Base-by-base conservation (phyloP, 2,797 vertebrate genomes). In the Cottoperca gobio region DNA sequence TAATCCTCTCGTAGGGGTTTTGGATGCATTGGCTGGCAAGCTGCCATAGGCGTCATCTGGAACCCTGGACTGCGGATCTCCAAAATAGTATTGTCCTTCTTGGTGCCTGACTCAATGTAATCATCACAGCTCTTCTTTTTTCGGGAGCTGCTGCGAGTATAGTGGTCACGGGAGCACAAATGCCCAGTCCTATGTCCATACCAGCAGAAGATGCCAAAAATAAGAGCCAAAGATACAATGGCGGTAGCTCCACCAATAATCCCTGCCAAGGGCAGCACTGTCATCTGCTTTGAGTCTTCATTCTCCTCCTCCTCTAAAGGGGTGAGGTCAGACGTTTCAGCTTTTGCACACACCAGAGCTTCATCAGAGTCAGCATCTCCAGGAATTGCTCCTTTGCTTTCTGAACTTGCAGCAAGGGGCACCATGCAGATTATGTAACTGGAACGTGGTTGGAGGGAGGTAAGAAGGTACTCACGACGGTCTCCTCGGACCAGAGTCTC, bases 391-490 rank as follows among this genome's bases (percentile, higher is more conserved):
- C 91, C 92, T 79, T 89, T 93, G 71, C 71, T 91, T 76, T 91
- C 93, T 35, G 91, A 91, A 65, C 94, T 92, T 0, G 94, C 88
- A 53, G 96, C 92, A 81, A 97, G 94, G 21, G 97, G 96, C 74
- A 97, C 96, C 96, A 98, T 96, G 86, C 97, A 98, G 88, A 98
- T 97, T 81, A 97, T 94, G 80, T 98, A 98, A 90, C 95, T 96
- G 55, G 97, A 97, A 70, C 92, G 94, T 35, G 97, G 96, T 59
- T 97, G 96, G 82, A 98, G 85, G 17, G 96, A 94, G 0, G 96
- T 97, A 26, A 98, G 94, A 39, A 98, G 91, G 88, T 98, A 98
- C 83, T 98, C 96, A 0, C 96, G 95, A 48, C 95, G 95, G 71
- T 98, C 97, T 0, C 97, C 97, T 52, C 96, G 93, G 39, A 98